Evolutionary conservation across 1,140 invertebrate species (phyloP).

Genomic region (Tetramorium simillimum): DNA sequence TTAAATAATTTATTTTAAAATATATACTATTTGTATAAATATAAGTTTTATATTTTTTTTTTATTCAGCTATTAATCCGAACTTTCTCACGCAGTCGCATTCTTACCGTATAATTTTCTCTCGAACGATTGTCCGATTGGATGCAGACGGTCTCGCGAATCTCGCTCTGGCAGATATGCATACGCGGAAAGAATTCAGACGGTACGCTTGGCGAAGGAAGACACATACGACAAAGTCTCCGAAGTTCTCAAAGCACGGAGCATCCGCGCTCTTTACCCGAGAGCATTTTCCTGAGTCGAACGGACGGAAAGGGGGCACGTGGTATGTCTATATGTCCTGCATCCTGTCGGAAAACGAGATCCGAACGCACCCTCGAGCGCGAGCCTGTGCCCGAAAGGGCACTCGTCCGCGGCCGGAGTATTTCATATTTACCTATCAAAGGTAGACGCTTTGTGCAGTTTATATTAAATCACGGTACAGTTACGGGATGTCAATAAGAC

Average conservation of each 20-base stretch:
- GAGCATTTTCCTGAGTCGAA: conserved; percentile 56
- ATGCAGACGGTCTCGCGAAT: conserved; percentile 19
- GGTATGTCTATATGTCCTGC: conserved; percentile 47
- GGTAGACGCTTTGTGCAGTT: conserved; percentile 79
- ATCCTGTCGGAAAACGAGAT: conserved; percentile 56
- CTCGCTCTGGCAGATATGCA: neutral
- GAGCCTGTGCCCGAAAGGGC: conserved; percentile 65
- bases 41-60: neutral
- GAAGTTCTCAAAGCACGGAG: conserved; percentile 56
- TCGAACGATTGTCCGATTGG: neutral
- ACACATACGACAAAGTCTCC: conserved; percentile 37
- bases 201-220: conserved; percentile 19
- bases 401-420: conserved; percentile 75
- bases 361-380: conserved; percentile 65
- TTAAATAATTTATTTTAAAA: neutral
- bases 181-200: conserved; percentile 51
- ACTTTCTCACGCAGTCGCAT: neutral
- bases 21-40: neutral
- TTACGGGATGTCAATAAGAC: conserved; percentile 78
- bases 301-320: neutral
- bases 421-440: conserved; percentile 82
- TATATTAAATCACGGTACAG: conserved; percentile 81
- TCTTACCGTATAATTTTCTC: conserved; percentile 8
- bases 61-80: neutral
- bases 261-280: conserved; percentile 31